phyloP scores from a whole-genome alignment of 37 sponge, comb jelly and placozoan species.

The Beroe ovata region DNA sequence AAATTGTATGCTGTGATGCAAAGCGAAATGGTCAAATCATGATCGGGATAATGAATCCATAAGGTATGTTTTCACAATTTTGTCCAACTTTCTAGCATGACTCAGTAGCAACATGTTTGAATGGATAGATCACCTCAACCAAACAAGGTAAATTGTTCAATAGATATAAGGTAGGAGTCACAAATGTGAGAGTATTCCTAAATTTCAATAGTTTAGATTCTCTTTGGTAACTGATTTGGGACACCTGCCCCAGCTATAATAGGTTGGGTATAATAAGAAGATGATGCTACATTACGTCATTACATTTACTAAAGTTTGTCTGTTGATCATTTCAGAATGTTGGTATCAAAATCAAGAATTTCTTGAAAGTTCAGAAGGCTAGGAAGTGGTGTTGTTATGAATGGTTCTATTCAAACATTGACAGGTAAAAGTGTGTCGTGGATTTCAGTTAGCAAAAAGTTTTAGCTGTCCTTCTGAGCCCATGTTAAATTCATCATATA shows the following conservation, averaged over 20 bases:
- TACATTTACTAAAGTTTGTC: too few relatives aligned
- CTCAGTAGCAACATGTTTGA: background rate
- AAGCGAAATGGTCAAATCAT: too few relatives aligned
- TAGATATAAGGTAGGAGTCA: constrained; percentile 43
- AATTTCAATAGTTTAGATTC: constrained; percentile 83
- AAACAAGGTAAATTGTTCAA: background rate
- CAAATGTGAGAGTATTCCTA: constrained; percentile 71
- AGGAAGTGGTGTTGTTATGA: constrained; percentile 85
- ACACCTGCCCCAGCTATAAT: too few relatives aligned
- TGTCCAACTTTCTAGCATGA: background rate
- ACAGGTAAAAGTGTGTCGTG: constrained; percentile 71
- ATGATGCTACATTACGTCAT: too few relatives aligned
- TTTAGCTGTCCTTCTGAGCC: too few relatives aligned
- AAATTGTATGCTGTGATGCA: too few relatives aligned
- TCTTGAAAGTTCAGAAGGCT: constrained; percentile 84
- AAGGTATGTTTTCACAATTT: too few relatives aligned
- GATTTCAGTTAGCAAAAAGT: too few relatives aligned
- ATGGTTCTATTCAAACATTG: constrained; percentile 91
- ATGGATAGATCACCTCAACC: background rate
- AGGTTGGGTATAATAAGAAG: too few relatives aligned
- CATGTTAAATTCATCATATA: too few relatives aligned
- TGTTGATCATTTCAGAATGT: constrained; percentile 62
- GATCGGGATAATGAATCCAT: too few relatives aligned
- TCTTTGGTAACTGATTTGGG: too few relatives aligned
- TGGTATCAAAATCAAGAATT: constrained; percentile 68